Percentiles rank a stretch among this genome's conserved stretches.
Evolutionary conservation across 2,797 vertebrate species (phyloP).

Genomic region (Hemibagrus guttatus): DNA sequence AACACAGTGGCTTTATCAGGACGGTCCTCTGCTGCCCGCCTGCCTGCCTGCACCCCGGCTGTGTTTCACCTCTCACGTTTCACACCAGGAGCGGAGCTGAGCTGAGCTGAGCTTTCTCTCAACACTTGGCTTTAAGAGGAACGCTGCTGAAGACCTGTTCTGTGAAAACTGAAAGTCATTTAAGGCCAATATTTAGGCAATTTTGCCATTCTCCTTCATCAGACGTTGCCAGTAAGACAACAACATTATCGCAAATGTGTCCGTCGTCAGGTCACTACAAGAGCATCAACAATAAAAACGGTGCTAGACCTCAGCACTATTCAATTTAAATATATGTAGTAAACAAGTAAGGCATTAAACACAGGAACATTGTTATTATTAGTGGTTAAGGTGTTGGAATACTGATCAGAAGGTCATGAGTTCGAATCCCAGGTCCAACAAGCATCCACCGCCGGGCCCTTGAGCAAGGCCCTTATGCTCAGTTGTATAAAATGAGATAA

Average conservation of each 20-base stretch:
- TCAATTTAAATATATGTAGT: too few relatives aligned
- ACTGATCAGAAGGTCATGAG: too few relatives aligned
- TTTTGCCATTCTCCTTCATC: neutral
- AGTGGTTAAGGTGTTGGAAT: too few relatives aligned
- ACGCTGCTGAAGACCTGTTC: neutral
- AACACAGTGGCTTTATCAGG: slow-evolving; percentile 47
- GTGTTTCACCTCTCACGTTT: slow-evolving; percentile 35
- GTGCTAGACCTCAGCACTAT: neutral
- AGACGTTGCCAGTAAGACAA: neutral
- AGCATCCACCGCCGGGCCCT: too few relatives aligned
- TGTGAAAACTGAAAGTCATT: neutral
- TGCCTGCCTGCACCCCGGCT: neutral
- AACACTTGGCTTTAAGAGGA: neutral
- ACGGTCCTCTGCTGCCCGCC: neutral
- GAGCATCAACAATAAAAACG: neutral
- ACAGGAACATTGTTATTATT: too few relatives aligned
- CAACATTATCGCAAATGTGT: neutral
- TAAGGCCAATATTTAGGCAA: neutral
- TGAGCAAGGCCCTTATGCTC: too few relatives aligned
- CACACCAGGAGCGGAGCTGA: slow-evolving; percentile 8
- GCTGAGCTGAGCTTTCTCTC: neutral
- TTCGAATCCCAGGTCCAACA: too few relatives aligned
- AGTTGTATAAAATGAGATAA: too few relatives aligned
- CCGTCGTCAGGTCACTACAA: neutral
- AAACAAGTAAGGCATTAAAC: neutral